phyloP scores from a whole-genome alignment of 2,113 vertebrate genomes.

The Psephotus haematonotus region DNA sequence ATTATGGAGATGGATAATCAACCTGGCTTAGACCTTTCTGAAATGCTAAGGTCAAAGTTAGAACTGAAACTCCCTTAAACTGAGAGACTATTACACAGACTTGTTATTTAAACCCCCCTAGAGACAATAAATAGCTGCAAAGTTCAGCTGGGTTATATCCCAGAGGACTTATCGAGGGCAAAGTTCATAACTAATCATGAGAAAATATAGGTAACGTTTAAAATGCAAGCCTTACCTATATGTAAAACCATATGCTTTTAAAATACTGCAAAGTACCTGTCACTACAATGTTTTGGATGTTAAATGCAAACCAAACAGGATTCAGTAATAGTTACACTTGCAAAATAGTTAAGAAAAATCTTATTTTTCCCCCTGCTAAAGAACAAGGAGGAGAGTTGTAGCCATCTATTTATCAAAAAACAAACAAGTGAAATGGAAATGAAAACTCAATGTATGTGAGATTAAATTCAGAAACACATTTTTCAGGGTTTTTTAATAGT shows the following conservation, averaged over 20 bases:
- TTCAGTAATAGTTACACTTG: not conserved
- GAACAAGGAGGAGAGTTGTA: not conserved
- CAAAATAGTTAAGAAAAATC: not conserved
- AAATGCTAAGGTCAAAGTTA: not conserved
- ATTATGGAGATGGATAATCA: not conserved
- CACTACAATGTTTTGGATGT: not conserved
- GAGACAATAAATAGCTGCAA: not conserved
- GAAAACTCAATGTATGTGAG: fast-evolving
- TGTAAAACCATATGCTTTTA: not conserved
- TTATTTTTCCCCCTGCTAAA: not conserved
- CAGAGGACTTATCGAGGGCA: not conserved
- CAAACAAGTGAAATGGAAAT: not conserved
- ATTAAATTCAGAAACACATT: not conserved
- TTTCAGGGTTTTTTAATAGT: not conserved
- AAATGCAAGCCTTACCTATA: not conserved
- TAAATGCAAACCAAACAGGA: not conserved
- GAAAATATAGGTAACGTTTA: not conserved
- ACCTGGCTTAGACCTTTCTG: not conserved
- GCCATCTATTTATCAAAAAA: not conserved
- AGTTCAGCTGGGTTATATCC: not conserved
- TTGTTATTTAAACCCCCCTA: not conserved
- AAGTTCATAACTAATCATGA: not conserved
- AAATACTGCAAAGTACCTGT: not conserved
- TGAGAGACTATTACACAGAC: not conserved
- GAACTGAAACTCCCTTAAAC: not conserved